Conservation (phyloP, 1,140 invertebrate genomes). For the Scaptomyza pallida region DNA sequence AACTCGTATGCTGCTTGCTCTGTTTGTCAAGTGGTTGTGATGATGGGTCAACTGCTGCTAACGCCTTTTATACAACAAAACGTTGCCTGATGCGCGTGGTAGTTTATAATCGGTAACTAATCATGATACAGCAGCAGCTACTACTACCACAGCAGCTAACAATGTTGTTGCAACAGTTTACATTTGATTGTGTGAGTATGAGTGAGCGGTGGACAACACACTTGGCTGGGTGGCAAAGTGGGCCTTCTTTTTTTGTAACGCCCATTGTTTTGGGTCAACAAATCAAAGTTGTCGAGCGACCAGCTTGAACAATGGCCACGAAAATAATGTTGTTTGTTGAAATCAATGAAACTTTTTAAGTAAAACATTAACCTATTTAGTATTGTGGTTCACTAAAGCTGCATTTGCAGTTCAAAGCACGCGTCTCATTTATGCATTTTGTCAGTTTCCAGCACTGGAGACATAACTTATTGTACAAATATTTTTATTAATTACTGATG, state of each 20-base stretch:
- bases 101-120: slow-evolving; percentile 75
- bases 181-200: slow-evolving; percentile 54
- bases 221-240: slow-evolving; percentile 67
- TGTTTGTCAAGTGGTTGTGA: slow-evolving; percentile 55
- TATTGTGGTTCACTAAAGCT: slow-evolving; percentile 1
- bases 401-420: too few relatives aligned
- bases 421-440: too few relatives aligned
- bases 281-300: slow-evolving; percentile 23
- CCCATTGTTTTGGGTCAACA: slow-evolving; percentile 46
- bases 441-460: too few relatives aligned
- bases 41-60: slow-evolving; percentile 46
- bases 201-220: too few relatives aligned
- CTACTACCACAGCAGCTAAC: slow-evolving; percentile 29
- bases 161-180: slow-evolving; percentile 49
- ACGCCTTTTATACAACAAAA: slow-evolving; percentile 65
- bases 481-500: too few relatives aligned
- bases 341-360: background rate
- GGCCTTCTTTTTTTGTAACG: too few relatives aligned
- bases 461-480: too few relatives aligned
- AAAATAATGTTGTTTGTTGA: background rate
- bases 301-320: slow-evolving; percentile 40
- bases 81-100: background rate
- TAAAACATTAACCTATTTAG: background rate
- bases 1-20: slow-evolving; percentile 34
- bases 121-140: slow-evolving; percentile 56